Conservation (phyloP, 2,113 vertebrate species). For the Clarias batrachus region DNA sequence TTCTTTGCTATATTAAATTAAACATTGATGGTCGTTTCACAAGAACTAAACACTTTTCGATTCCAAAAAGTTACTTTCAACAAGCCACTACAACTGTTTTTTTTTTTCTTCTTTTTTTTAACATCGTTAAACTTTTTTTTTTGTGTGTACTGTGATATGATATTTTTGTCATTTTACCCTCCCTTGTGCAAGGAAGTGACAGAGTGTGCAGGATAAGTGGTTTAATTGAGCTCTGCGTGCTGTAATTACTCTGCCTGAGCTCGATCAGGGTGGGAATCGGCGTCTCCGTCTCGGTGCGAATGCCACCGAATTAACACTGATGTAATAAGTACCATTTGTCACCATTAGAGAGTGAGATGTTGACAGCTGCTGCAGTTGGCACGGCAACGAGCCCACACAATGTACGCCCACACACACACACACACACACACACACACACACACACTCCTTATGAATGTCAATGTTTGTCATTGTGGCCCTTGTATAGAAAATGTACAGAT, state of each 20-base stretch:
- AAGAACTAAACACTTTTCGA: neutral
- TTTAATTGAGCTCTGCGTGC: conserved; percentile 82
- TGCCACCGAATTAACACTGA: conserved; percentile 87
- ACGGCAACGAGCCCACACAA: conserved; percentile 68
- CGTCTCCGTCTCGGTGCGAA: conserved; percentile 85
- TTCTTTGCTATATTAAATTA: neutral
- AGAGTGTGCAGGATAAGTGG: conserved; percentile 37
- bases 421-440: neutral
- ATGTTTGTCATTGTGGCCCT: neutral
- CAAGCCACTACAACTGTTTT: neutral
- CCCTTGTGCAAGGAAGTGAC: neutral
- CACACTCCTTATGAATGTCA: neutral
- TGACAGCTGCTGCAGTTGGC: conserved; percentile 82
- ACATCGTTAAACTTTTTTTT: neutral
- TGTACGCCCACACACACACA: neutral
- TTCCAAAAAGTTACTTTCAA: neutral
- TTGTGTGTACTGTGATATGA: neutral
- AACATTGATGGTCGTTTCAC: neutral
- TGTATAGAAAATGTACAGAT: conserved; percentile 1
- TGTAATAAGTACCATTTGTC: conserved; percentile 96
- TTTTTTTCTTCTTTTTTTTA: neutral
- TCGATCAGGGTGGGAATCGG: conserved; percentile 87
- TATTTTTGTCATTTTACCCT: neutral
- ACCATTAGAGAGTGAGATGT: conserved; percentile 84
- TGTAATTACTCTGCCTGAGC: conserved; percentile 90